phyloP scores from a whole-genome alignment of 2,888 invertebrate genomes.

The Hydropsyche betteni region DNA sequence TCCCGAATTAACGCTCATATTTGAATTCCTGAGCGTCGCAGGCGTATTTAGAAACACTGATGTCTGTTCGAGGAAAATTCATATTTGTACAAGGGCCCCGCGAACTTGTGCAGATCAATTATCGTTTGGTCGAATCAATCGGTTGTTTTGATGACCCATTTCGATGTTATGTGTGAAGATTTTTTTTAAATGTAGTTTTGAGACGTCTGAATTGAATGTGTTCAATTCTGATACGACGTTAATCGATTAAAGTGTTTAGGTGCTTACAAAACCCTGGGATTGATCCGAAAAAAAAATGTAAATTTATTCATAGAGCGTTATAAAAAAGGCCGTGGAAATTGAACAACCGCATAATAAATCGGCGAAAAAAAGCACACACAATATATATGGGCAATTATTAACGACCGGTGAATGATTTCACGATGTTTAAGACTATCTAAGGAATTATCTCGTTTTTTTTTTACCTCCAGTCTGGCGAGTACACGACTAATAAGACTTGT shows the following conservation, averaged over 20 bases:
- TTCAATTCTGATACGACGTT: neutral
- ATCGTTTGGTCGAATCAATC: no score
- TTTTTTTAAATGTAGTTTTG: neutral
- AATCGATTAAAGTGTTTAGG: neutral
- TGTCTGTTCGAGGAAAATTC: no score
- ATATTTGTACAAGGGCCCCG: no score
- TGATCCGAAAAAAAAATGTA: slow-evolving; percentile 24
- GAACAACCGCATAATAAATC: slow-evolving; percentile 41
- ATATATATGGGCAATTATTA: slow-evolving; percentile 11
- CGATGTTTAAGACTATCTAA: slow-evolving; percentile 14
- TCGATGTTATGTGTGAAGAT: no score
- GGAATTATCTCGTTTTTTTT: slow-evolving; percentile 27
- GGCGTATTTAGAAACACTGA: no score
- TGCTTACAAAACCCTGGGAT: slow-evolving; percentile 10
- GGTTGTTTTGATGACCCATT: no score
- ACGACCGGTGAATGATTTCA: slow-evolving; percentile 23
- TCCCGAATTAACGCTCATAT: no score
- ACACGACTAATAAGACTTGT: neutral
- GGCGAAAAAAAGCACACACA: slow-evolving; percentile 31
- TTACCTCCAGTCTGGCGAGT: neutral
- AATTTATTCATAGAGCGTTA: slow-evolving; percentile 44
- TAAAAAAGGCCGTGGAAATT: slow-evolving; percentile 41
- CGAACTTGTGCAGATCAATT: no score
- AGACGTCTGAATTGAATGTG: neutral
- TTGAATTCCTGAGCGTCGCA: no score